Percentiles rank a stretch among this genome's conserved stretches.
phyloP scores from a whole-genome alignment of 2,888 invertebrate genomes.

The Drosophila maculinotata region DNA sequence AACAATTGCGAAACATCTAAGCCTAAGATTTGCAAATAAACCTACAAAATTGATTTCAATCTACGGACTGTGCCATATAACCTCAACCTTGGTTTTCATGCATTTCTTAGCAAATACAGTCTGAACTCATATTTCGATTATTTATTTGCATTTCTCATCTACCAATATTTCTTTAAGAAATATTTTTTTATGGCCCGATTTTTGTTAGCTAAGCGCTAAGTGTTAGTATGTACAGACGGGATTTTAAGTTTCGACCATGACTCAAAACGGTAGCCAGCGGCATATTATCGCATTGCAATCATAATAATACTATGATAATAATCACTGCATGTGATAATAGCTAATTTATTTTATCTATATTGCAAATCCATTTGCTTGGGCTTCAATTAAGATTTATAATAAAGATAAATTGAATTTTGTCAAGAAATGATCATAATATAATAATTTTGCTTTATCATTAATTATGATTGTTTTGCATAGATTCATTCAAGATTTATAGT shows the following conservation, averaged over 20 bases:
- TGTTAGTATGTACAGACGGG: slow-evolving; percentile 37
- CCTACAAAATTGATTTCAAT: slow-evolving; percentile 19
- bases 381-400: slow-evolving; percentile 10
- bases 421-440: not conserved
- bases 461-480: not conserved
- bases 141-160: slow-evolving; percentile 60
- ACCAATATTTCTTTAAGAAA: slow-evolving; percentile 24
- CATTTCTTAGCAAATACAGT: slow-evolving; percentile 35
- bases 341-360: slow-evolving; percentile 16
- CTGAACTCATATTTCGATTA: slow-evolving; percentile 52
- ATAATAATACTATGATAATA: slow-evolving; percentile 25
- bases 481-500: not conserved
- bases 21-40: slow-evolving; percentile 18
- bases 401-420: slow-evolving; percentile 9
- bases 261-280: slow-evolving; percentile 30
- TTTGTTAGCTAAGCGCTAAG: slow-evolving; percentile 61
- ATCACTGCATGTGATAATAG: slow-evolving; percentile 17
- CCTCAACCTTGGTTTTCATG: slow-evolving; percentile 44
- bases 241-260: slow-evolving; percentile 37
- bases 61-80: slow-evolving; percentile 9
- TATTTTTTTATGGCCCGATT: slow-evolving; percentile 8
- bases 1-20: not conserved
- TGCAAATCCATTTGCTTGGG: not conserved
- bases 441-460: not conserved
- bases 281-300: slow-evolving; percentile 13